A percentile compares a stretch with the other conserved stretches of the same genome.
These are phyloP conservation scores for Limosa lapponica DNA, from an alignment of 2,797 vertebrate species.

Conservation along the genomic window DNA sequence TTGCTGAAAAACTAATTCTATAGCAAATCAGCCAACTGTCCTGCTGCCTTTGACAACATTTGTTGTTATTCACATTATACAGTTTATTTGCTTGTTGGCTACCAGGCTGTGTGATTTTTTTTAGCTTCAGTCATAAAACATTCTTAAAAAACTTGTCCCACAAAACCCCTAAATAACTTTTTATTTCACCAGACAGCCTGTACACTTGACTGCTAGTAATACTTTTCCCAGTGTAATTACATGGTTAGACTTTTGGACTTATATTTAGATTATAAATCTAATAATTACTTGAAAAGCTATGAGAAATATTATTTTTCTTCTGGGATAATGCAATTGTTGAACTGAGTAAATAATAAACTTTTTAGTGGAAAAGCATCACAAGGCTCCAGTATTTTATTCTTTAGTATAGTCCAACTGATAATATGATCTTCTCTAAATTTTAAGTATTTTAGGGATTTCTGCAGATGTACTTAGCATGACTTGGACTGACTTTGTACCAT, in stretches of 20 bases:
- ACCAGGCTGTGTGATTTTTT: background rate
- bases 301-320: background rate
- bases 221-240: background rate
- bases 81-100: background rate
- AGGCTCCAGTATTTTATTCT: background rate
- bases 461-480: background rate
- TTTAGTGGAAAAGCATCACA: background rate
- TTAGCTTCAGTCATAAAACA: background rate
- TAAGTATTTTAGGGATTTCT: background rate
- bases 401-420: background rate
- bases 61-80: background rate
- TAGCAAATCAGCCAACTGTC: background rate
- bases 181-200: background rate
- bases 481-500: background rate
- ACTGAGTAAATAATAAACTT: background rate
- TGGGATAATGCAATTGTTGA: background rate
- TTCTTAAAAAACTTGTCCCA: background rate
- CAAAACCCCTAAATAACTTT: background rate
- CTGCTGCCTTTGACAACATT: background rate
- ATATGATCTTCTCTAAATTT: background rate
- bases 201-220: background rate
- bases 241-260: background rate
- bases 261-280: background rate
- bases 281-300: background rate
- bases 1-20: background rate